Evolutionary conservation across 2,113 vertebrate genomes (phyloP).

Genomic region (Peromyscus leucopus): DNA sequence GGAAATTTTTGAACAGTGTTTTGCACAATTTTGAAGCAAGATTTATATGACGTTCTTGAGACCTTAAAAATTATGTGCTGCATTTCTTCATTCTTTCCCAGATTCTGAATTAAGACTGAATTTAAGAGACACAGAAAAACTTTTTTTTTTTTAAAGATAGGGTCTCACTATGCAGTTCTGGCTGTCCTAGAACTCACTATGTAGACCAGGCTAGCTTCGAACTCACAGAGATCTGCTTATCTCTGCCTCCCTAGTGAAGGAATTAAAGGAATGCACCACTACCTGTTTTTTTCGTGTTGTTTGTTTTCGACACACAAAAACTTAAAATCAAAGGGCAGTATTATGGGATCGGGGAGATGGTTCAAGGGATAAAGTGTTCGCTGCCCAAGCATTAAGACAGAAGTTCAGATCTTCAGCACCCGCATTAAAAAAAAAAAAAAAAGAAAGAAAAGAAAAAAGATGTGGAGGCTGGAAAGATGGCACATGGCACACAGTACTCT

Average conservation of each 20-base stretch:
- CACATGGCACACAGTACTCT: too few species aligned
- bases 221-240: neutral
- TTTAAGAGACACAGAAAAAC: neutral
- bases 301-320: conserved; percentile 11
- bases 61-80: conserved; percentile 51
- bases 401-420: neutral
- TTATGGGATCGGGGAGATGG: neutral
- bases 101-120: conserved; percentile 48
- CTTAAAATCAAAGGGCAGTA: conserved; percentile 54
- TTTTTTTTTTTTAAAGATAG: neutral
- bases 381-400: neutral
- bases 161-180: neutral
- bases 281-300: neutral
- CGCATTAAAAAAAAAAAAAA: neutral
- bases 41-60: neutral
- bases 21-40: conserved; percentile 5
- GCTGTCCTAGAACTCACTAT: neutral
- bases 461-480: neutral
- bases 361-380: neutral
- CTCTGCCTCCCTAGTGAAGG: neutral
- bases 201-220: neutral
- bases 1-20: neutral
- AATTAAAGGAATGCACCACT: neutral
- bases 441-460: too few species aligned
- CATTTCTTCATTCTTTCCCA: conserved; percentile 47